Conservation (phyloP, 2,888 invertebrate species). For the Uropetala carovei region DNA sequence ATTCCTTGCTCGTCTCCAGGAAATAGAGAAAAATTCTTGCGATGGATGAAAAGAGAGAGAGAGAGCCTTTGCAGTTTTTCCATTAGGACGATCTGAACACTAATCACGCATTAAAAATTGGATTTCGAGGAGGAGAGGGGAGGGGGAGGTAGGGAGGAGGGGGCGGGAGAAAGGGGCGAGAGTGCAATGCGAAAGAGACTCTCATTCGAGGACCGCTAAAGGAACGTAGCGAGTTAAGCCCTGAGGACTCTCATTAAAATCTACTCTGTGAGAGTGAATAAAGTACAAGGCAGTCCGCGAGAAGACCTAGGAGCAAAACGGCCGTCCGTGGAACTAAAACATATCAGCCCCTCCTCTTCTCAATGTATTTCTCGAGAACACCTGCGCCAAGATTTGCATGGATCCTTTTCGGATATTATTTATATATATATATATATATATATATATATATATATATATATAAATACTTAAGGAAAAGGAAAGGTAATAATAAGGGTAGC, state of each 20-base stretch:
- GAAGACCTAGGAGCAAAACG: not conserved
- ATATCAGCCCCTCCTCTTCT: not conserved
- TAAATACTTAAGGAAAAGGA: no score
- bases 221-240: not conserved
- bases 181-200: not conserved
- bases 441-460: no score
- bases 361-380: not conserved
- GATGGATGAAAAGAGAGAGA: no score
- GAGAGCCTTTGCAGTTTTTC: no score
- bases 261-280: not conserved
- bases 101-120: no score
- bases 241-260: not conserved
- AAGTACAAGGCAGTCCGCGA: not conserved
- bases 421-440: no score
- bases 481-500: no score
- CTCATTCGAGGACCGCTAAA: not conserved
- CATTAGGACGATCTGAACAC: no score
- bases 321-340: not conserved
- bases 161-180: not conserved
- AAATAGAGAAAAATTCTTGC: no score
- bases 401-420: not conserved
- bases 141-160: not conserved
- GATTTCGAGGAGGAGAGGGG: no score
- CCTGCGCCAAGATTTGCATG: conserved; percentile 6
- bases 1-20: no score